Percentiles rank a stretch among this genome's conserved stretches.
Conservation (phyloP, 1,140 invertebrate genomes). For the Drosophila bifasciata region DNA sequence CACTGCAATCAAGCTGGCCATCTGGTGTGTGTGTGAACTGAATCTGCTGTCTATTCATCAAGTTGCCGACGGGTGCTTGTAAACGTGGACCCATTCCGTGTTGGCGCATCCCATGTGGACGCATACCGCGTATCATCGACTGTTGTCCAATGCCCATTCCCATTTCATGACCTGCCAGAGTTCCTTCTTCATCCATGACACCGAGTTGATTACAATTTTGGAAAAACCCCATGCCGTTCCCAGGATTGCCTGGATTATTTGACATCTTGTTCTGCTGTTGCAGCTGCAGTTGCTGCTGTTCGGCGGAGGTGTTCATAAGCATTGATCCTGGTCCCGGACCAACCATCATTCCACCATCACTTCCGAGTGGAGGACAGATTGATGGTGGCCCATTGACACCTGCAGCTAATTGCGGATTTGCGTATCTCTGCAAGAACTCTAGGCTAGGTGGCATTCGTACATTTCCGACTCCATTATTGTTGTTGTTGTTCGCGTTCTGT, state of each 20-base stretch:
- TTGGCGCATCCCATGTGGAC: conserved; percentile 65
- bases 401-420: conserved; percentile 88
- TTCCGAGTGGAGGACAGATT: conserved; percentile 6
- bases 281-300: conserved; percentile 49
- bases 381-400: conserved; percentile 86
- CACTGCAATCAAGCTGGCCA: conserved; percentile 54
- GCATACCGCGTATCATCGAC: conserved; percentile 74
- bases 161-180: conserved; percentile 85
- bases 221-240: conserved; percentile 79
- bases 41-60: conserved; percentile 43
- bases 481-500: conserved; percentile 88
- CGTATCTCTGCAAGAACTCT: conserved; percentile 95
- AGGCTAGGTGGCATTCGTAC: conserved; percentile 93
- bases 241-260: conserved; percentile 40
- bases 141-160: conserved; percentile 75
- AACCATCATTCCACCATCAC: conserved; percentile 54
- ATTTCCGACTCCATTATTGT: conserved; percentile 60
- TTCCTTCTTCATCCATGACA: conserved; percentile 59
- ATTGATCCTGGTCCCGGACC: conserved; percentile 77
- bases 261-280: conserved; percentile 56
- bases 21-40: conserved; percentile 60
- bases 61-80: conserved; percentile 34
- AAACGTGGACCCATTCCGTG: conserved; percentile 52
- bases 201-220: conserved; percentile 84
- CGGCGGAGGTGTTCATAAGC: conserved; percentile 38